Conservation (phyloP, 92 coral and sea anemone species). For the Epizoanthus ramosus region DNA sequence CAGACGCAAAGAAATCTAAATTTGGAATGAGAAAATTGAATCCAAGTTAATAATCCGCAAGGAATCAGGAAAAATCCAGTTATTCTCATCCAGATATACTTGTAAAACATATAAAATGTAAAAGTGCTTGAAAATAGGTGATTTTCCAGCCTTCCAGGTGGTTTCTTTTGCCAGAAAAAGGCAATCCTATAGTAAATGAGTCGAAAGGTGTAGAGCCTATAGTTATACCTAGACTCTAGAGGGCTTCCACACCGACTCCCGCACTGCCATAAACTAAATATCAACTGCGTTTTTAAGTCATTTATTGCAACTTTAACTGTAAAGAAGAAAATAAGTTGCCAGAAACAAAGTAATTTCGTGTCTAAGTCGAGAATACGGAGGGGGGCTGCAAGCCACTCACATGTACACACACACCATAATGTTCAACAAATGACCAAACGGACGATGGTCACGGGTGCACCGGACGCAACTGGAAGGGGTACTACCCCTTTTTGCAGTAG, state of each 20-base stretch:
- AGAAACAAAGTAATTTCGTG: background rate
- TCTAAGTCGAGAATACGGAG: conserved; percentile 2
- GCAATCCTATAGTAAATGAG: background rate
- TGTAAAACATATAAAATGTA: background rate
- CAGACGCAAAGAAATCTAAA: conserved; percentile 44
- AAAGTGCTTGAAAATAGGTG: background rate
- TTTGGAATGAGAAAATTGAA: conserved; percentile 47
- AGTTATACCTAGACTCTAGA: background rate
- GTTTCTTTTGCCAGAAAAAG: background rate
- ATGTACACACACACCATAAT: conserved; percentile 2
- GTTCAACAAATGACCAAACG: conserved; percentile 1
- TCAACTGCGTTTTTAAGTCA: background rate
- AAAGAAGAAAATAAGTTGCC: background rate
- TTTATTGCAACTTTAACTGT: background rate
- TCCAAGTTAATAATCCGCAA: conserved; percentile 1
- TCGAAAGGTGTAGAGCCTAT: background rate
- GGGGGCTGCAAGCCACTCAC: background rate
- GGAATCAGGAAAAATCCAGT: conserved; percentile 1
- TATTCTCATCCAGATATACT: background rate
- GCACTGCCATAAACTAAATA: background rate
- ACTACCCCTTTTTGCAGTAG: conserved; percentile 14
- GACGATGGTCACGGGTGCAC: conserved; percentile 23
- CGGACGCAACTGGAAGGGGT: conserved; percentile 32
- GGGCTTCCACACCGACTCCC: background rate
- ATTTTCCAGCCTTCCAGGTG: background rate